Evolutionary conservation across 2,113 vertebrate species (phyloP), one percentile per base, ranked within the genome.

Genomic region (Labrus mixtus): DNA sequence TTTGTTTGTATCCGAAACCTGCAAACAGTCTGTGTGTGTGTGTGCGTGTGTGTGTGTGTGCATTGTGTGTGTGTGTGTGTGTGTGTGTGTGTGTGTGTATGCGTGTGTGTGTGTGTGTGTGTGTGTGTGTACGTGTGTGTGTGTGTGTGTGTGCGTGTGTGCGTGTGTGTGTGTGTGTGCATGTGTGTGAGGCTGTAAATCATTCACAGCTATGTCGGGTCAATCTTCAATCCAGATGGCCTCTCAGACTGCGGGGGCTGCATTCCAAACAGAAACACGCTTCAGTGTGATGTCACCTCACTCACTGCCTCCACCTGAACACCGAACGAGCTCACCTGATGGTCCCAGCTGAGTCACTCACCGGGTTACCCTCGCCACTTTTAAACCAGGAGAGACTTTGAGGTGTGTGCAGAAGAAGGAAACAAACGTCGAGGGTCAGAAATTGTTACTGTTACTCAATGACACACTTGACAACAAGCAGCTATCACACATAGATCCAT

Each of bases 191-290:
- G 65, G 81, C 74, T 89, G 85, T 90, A 90, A 80, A 87, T 89
- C 84, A 90, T 87, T 87, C 19, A n/a, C 77, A 86, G 81, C 68
- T 86, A 76, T 86, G 79, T 77, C 84, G 69, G 81, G 87, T 89
- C 85, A 87, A 89, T 91, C 86, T 89, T 86, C 87, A 90, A 86
- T 86, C 90, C 90, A 93, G 88, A 87, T 90, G 89, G 73, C 72
- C 78, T 79, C 58, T 50, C 54, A 83, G 70, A 76, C 85, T 78
- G 63, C 73, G 1, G 65, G 65, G 77, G 78, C 69, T 78, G 61
- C 75, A 82, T 80, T 82, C 83, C 46, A 13, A 46, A 46, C 45
- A 46, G 45, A 5, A 16, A 16, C 45, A 46, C 45, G 8, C 46
- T 17, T 48, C 15, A 46, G 3, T 46, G 13, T 46, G 45, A 46